Evolutionary conservation across 2,113 vertebrate genomes (phyloP).

Genomic region (Alligator sinensis): DNA sequence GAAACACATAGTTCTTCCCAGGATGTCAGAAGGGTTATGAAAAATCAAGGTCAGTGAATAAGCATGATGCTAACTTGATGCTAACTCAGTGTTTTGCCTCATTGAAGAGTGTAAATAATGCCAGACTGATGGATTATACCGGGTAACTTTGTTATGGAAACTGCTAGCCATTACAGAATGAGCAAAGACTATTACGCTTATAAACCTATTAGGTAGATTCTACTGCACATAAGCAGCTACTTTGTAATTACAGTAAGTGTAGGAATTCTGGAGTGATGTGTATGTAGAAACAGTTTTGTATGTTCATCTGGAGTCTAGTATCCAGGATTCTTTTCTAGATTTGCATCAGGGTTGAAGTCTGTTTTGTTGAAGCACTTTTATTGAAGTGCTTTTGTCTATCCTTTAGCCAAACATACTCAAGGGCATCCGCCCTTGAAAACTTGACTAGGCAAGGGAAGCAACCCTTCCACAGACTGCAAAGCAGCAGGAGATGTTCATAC

Average conservation of each 20-base stretch:
- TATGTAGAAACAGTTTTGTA: background rate
- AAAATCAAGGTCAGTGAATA: background rate
- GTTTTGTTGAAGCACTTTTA: background rate
- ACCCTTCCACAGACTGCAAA: background rate
- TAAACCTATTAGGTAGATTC: background rate
- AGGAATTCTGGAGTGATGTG: background rate
- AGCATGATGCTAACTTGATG: background rate
- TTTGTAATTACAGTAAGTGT: background rate
- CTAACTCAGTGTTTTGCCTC: background rate
- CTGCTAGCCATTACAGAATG: background rate
- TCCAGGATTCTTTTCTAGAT: background rate
- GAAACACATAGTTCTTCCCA: background rate
- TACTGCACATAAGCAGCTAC: background rate
- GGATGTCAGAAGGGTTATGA: background rate
- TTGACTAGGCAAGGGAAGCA: background rate
- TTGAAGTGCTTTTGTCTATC: background rate
- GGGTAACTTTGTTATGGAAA: background rate
- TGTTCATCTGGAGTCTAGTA: background rate
- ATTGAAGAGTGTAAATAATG: constrained; percentile 5
- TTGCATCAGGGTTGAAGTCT: background rate
- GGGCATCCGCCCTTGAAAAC: background rate
- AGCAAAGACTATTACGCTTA: background rate
- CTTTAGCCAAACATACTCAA: background rate
- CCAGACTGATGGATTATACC: background rate
- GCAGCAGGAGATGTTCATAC: background rate